Evolutionary conservation across 2,888 invertebrate species (phyloP).

Genomic region (Griposia aprilina): DNA sequence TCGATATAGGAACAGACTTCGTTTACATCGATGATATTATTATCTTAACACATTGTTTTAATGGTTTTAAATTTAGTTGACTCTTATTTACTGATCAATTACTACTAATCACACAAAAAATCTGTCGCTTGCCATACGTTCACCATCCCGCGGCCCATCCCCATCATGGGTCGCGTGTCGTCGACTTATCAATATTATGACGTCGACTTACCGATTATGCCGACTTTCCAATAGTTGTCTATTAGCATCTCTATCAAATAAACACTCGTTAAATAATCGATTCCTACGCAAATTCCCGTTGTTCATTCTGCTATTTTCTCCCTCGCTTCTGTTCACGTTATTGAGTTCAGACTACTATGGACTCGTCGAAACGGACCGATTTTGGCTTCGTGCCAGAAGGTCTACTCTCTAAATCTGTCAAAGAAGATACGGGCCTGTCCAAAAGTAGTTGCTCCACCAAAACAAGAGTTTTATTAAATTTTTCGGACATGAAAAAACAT

Average conservation of each 20-base stretch:
- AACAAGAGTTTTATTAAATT: too few species aligned
- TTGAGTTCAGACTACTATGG: slow-evolving; percentile 53
- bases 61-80: background rate
- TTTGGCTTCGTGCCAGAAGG: slow-evolving; percentile 66
- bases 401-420: too few species aligned
- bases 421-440: too few species aligned
- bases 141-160: background rate
- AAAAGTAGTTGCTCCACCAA: too few species aligned
- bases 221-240: background rate
- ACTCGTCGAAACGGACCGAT: slow-evolving; percentile 44
- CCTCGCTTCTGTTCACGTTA: slow-evolving; percentile 53
- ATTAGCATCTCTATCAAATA: slow-evolving; percentile 11
- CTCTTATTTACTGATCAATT: background rate
- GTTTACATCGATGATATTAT: background rate
- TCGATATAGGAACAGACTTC: background rate
- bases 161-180: background rate
- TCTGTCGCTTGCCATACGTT: background rate
- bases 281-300: slow-evolving; percentile 24
- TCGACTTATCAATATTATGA: too few species aligned
- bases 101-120: background rate
- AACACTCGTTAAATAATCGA: slow-evolving; percentile 26
- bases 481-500: too few species aligned
- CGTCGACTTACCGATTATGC: too few species aligned
- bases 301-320: slow-evolving; percentile 67
- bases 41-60: background rate